Evolutionary conservation across 2,113 vertebrate species (phyloP).

Genomic region (Malurus cyaneus): DNA sequence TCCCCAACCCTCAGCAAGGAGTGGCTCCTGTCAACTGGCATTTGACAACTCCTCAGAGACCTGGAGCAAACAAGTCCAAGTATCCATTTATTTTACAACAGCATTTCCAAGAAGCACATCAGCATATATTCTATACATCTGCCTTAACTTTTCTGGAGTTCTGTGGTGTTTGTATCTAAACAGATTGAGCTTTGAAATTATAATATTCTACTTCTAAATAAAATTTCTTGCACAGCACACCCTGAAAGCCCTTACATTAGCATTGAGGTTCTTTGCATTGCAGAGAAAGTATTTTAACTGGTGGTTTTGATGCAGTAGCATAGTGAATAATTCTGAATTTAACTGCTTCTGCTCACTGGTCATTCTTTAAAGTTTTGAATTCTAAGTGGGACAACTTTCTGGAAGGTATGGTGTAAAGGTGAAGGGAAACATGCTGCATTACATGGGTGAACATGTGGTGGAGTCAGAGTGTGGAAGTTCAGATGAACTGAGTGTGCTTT

Average conservation of each 20-base stretch:
- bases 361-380: not conserved
- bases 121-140: not conserved
- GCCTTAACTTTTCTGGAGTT: not conserved
- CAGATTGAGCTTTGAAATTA: not conserved
- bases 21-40: not conserved
- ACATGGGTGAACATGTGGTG: not conserved
- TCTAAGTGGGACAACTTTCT: not conserved
- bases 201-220: not conserved
- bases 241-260: not conserved
- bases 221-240: not conserved
- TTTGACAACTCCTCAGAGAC: not conserved
- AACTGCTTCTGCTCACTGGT: not conserved
- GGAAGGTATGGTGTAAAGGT: not conserved
- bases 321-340: not conserved
- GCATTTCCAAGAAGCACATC: not conserved
- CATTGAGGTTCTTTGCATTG: not conserved
- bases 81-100: not conserved
- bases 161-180: not conserved
- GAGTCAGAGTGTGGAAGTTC: not conserved
- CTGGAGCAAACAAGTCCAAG: not conserved
- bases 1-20: not conserved
- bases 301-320: not conserved
- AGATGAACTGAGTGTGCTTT: not conserved
- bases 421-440: not conserved
- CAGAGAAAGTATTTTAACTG: not conserved